A percentile compares a stretch with the other conserved stretches of the same genome.
Conservation (phyloP, 2,113 vertebrate genomes). For the Ciconia stormi region DNA sequence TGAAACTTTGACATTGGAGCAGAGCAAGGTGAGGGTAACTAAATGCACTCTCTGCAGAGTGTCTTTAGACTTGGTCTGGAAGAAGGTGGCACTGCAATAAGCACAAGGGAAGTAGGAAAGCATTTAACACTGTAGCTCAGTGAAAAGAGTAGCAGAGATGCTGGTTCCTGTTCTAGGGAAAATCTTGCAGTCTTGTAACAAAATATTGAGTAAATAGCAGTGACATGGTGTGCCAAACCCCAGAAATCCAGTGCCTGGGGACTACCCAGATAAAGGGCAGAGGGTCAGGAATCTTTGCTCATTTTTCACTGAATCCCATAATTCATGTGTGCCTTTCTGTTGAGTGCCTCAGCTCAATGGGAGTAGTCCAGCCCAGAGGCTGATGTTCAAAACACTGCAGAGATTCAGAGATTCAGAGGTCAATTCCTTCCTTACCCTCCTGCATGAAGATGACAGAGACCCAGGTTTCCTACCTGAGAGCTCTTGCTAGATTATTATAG, state of each 20-base stretch:
- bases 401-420: background rate
- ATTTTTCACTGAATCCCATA: background rate
- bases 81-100: background rate
- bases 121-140: background rate
- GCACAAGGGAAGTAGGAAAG: background rate
- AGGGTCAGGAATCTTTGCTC: background rate
- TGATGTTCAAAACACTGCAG: background rate
- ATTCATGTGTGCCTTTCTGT: background rate
- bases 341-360: background rate
- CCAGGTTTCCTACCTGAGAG: background rate
- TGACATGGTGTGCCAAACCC: background rate
- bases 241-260: fast-evolving
- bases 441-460: background rate
- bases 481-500: background rate
- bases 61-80: background rate
- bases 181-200: background rate
- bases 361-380: background rate
- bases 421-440: background rate
- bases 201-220: background rate
- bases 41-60: background rate
- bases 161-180: background rate
- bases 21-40: background rate
- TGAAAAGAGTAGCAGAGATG: background rate
- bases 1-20: background rate
- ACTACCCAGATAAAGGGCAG: background rate